phyloP scores from a whole-genome alignment of 2,113 vertebrate genomes.

The Sylvilagus bachmani region DNA sequence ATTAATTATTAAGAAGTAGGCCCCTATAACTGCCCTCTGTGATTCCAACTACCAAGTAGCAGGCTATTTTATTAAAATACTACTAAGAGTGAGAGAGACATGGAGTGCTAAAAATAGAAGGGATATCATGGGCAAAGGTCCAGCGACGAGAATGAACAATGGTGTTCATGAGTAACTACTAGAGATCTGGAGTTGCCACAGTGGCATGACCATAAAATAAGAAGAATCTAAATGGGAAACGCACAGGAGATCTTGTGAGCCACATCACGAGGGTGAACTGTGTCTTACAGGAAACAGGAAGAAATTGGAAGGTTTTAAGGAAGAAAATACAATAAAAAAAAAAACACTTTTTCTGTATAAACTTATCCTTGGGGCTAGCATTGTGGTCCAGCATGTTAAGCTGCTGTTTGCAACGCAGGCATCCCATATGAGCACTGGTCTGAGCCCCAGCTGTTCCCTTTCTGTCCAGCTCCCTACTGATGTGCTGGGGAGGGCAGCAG shows the following conservation, averaged over 20 bases:
- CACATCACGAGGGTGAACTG: background rate
- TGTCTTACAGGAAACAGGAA: background rate
- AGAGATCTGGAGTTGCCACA: background rate
- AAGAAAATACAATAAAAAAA: background rate
- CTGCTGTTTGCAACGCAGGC: too few species aligned
- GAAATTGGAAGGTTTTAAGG: background rate
- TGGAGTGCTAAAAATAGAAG: background rate
- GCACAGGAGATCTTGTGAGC: background rate
- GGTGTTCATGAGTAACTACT: background rate
- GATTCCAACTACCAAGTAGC: background rate
- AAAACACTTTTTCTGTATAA: background rate
- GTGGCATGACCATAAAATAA: background rate
- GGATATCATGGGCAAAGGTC: background rate
- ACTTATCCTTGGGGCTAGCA: background rate
- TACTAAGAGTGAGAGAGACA: background rate
- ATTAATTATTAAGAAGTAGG: background rate
- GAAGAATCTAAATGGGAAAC: background rate
- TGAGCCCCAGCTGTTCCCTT: too few species aligned
- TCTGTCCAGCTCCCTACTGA: too few species aligned
- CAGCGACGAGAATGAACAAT: background rate
- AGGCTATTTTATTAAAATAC: conserved; percentile 5
- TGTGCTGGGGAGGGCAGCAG: too few species aligned
- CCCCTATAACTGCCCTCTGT: background rate
- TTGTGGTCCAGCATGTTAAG: too few species aligned
- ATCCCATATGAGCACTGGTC: too few species aligned